Conservation (phyloP, 2,113 vertebrate genomes). For the Brachionichthys hirsutus region DNA sequence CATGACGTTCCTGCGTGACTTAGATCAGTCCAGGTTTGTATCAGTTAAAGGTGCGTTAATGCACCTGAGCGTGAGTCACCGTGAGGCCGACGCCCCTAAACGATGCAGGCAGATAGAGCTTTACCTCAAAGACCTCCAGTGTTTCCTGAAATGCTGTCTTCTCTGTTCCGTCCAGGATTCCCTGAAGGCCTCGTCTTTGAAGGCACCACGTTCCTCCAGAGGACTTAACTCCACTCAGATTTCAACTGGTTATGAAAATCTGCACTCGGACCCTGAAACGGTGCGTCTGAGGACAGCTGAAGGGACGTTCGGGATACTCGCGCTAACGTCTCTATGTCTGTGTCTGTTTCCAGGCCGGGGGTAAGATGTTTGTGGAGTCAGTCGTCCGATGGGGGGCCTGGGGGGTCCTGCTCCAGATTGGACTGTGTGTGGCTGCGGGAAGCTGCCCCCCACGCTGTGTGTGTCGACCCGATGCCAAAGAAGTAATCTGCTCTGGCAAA, state of each 20-base stretch:
- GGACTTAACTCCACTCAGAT: slow-evolving; percentile 49
- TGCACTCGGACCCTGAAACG: slow-evolving; percentile 59
- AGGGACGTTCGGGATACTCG: no score
- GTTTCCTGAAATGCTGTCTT: slow-evolving; percentile 20
- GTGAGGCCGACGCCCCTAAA: no score
- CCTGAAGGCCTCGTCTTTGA: no score
- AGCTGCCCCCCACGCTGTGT: slow-evolving; percentile 80
- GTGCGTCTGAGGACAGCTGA: slow-evolving; percentile 35
- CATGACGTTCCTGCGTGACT: no score
- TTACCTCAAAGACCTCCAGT: neutral
- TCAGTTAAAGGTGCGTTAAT: no score
- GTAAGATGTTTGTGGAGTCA: slow-evolving; percentile 78
- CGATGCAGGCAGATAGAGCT: no score
- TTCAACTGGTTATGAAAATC: slow-evolving; percentile 77
- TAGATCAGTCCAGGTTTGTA: no score
- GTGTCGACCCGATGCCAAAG: slow-evolving; percentile 75
- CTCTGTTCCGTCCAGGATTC: slow-evolving; percentile 37
- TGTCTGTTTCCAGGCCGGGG: slow-evolving; percentile 61
- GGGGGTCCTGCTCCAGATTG: slow-evolving; percentile 70
- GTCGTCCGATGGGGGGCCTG: slow-evolving; percentile 67
- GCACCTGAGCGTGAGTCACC: no score
- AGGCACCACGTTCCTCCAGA: slow-evolving; percentile 16
- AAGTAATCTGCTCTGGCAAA: slow-evolving; percentile 82
- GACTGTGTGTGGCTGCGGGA: slow-evolving; percentile 57
- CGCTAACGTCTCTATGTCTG: neutral